These are phyloP conservation scores for Cebus imitator DNA, from an alignment of 2,113 vertebrate species.

Conservation along the genomic window DNA sequence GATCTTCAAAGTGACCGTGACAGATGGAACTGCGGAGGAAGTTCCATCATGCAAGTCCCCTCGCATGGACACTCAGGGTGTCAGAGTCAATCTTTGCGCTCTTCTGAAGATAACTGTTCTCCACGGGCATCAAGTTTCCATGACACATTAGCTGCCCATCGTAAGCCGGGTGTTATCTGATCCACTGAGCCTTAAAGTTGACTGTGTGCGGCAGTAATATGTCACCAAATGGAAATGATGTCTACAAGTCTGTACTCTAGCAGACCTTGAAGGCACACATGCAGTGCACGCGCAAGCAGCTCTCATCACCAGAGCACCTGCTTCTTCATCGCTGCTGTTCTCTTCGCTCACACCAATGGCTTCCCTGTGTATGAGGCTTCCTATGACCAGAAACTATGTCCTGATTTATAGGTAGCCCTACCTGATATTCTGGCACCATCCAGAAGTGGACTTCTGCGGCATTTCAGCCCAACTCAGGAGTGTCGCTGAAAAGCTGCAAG, in stretches of 20 bases:
- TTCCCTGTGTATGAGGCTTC: too few species aligned
- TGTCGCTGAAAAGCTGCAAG: not conserved
- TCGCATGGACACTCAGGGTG: not conserved
- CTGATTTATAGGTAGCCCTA: not conserved
- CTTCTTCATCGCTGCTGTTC: fast-evolving
- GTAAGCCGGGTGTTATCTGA: not conserved
- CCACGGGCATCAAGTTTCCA: not conserved
- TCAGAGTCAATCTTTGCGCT: not conserved
- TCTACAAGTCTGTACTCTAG: too few species aligned
- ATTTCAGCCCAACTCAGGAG: not conserved
- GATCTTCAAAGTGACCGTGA: not conserved
- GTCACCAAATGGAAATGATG: not conserved
- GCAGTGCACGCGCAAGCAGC: fast-evolving
- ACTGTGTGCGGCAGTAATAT: not conserved
- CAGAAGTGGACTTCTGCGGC: not conserved
- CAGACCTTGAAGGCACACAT: too few species aligned
- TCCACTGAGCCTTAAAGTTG: not conserved
- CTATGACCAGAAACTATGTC: too few species aligned
- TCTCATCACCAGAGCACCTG: not conserved
- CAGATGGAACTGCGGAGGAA: not conserved
- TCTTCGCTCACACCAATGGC: not conserved
- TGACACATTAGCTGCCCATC: not conserved
- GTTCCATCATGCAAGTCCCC: not conserved
- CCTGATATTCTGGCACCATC: not conserved
- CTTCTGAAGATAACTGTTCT: not conserved